Percentiles rank a stretch among this genome's conserved stretches.
These are phyloP conservation scores for Drosophila athabasca DNA, from an alignment of 1,140 invertebrate genomes.

Conservation along the genomic window DNA sequence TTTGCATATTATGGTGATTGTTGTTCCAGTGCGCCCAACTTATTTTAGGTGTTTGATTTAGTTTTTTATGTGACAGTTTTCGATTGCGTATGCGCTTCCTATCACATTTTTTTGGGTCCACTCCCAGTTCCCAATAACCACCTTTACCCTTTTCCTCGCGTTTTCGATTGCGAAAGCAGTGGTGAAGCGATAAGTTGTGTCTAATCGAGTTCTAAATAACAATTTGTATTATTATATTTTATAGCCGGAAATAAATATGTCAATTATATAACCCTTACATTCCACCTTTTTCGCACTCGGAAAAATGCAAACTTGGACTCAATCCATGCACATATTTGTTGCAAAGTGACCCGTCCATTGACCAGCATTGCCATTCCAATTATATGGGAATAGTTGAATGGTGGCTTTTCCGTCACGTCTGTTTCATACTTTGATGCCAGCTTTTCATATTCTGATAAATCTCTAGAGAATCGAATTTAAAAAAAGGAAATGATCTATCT, in stretches of 20 bases:
- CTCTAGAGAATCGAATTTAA: slow-evolving; percentile 36
- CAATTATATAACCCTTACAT: slow-evolving; percentile 58
- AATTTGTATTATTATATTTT: slow-evolving; percentile 1
- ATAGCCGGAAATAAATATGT: background rate
- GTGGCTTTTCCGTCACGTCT: slow-evolving; percentile 70
- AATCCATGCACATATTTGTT: slow-evolving; percentile 82
- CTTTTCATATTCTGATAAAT: slow-evolving; percentile 68
- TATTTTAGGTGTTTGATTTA: slow-evolving; percentile 1
- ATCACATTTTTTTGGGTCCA: slow-evolving; percentile 78
- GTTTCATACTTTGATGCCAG: slow-evolving; percentile 64
- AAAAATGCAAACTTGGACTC: slow-evolving; percentile 81
- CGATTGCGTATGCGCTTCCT: slow-evolving; percentile 78
- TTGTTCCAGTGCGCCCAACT: background rate
- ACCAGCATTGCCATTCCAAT: slow-evolving; percentile 83
- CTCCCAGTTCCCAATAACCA: slow-evolving; percentile 80
- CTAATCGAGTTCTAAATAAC: slow-evolving; percentile 77
- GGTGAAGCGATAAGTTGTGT: slow-evolving; percentile 79
- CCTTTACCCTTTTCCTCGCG: slow-evolving; percentile 82
- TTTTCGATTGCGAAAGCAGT: slow-evolving; percentile 81
- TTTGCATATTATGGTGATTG: background rate
- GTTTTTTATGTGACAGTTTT: slow-evolving; percentile 43
- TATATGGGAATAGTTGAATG: slow-evolving; percentile 82
- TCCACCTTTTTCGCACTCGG: slow-evolving; percentile 79
- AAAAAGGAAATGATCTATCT: background rate
- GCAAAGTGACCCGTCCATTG: slow-evolving; percentile 74